Base-by-base conservation (phyloP, 2,888 invertebrate species). In the Bimastos eiseni region DNA sequence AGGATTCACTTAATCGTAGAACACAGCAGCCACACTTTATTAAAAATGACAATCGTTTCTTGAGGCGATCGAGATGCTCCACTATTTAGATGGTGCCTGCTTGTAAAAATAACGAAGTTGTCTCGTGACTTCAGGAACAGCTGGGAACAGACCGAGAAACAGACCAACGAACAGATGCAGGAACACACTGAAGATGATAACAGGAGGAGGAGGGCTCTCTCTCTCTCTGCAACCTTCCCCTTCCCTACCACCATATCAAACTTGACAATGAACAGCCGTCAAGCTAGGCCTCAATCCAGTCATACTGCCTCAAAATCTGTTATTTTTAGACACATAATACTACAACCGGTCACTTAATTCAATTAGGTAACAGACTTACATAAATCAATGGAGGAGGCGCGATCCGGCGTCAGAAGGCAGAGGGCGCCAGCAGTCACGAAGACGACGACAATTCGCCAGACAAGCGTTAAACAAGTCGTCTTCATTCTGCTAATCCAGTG, bases 341-440 rank as follows among this genome's bases (percentile, higher is more conserved):
- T 11, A 70, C 70, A 70, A 70, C 70, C n/a, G 55, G 70, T 70
- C 70, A n/a, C 70, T 70, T 70, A 70, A 70, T 70, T 70, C 70
- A 70, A 70, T 70, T 70, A 70, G 86, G 86, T 37, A 5, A 36
- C 24, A 86, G 86, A 86, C 86, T 86, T 86, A 86, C 86, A 86
- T 86, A 86, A 86, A 86, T 86, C 86, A 86, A 86, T 86, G 37
- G 86, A 33, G 13, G 36, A 36, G 19, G 36, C 86, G 34, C 13
- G 37, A 37, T 37, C 86, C 6, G 86, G 86, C 15, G 86, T 86
- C 37, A 86, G 86, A 36, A 86, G 34, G n/a, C 30, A n/a, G 70
- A 70, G 70, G 70, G 70, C 70, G n/a, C 70, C 70, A 70, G 6
- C 70, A n/a, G 70, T n/a, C 70, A 70, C 30, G n/a, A 8, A 0